Evolutionary conservation across 1,140 invertebrate species (phyloP), one percentile per base, ranked within the genome.

Genomic region (Mya arenaria): DNA sequence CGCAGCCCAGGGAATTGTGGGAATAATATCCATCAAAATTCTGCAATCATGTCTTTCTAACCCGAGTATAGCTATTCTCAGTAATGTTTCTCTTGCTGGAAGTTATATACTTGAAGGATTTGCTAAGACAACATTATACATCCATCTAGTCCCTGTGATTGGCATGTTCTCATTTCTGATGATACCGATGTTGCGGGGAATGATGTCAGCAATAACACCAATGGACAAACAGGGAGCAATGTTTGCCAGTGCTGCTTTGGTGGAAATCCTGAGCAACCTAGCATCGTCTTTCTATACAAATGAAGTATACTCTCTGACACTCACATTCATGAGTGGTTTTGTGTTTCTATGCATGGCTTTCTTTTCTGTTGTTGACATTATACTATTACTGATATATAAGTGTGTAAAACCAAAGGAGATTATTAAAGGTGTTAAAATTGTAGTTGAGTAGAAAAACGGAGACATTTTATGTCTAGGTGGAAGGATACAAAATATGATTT

Each of bases 221-320:
- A 25, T 63, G 10, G 75, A 78, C 37, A 78, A 78, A 68, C 75
- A 78, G 34, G 75, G 75, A 0, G 62, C 75, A 1, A 78, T 78
- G 63, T 78, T 78, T 56, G 58, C 75, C 1, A 44, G 66, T 28
- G 37, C 32, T 5, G 37, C 66, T 15, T 17, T 37, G 17, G n/a
- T 69, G 10, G 66, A 69, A 69, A 25, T 52, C 4, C 15, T 69
- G 1, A 52, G 66, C 25, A 23, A 19, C 19, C 30, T 69, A 1
- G 39, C 30, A 13, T 60, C 37, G 6, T 19, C 62, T 32, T 32
- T 68, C 6, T 39, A 23, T 34, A 13, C 25, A 32, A 78, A 78
- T 68, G 48, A 56, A 28, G 36, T 78, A 15, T 78, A 78, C 41
- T 60, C 75, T 1, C 30, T 4, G 5, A 78, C 75, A 1, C 39